Evolutionary conservation across 2,888 invertebrate genomes (phyloP).

Genomic region (Brachypterus glaber): DNA sequence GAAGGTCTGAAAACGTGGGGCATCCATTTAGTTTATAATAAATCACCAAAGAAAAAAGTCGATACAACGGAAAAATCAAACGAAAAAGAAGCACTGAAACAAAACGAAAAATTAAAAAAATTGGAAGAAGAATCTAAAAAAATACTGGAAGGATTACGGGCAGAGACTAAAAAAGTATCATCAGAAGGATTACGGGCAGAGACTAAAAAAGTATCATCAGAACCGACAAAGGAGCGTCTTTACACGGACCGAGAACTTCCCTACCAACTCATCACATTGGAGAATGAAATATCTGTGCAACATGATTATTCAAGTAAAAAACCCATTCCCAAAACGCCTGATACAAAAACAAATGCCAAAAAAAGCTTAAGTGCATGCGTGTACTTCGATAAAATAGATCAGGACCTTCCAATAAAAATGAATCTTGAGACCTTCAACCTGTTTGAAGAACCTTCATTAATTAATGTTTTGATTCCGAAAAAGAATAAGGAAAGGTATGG

Average conservation of each 20-base stretch:
- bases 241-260: too few relatives aligned
- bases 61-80: not conserved
- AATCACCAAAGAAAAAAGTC: slow-evolving; percentile 21
- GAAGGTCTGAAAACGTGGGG: slow-evolving; percentile 34
- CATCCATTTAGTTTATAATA: slow-evolving; percentile 34
- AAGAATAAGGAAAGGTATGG: slow-evolving; percentile 5
- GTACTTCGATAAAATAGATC: slow-evolving; percentile 25
- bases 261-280: too few relatives aligned
- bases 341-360: not conserved
- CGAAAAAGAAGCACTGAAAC: slow-evolving; percentile 4
- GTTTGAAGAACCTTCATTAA: slow-evolving; percentile 22
- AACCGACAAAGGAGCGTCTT: too few relatives aligned
- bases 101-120: not conserved
- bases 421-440: slow-evolving; percentile 23
- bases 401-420: slow-evolving; percentile 21
- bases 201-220: not conserved
- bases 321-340: not conserved
- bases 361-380: slow-evolving; percentile 21
- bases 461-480: slow-evolving; percentile 7
- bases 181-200: not conserved
- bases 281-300: slow-evolving; percentile 6
- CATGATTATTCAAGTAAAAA: slow-evolving; percentile 5
- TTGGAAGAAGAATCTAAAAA: not conserved
- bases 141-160: not conserved
- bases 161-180: not conserved